Conservation (phyloP, 2,113 vertebrate species). For the Cynocephalus volans region DNA sequence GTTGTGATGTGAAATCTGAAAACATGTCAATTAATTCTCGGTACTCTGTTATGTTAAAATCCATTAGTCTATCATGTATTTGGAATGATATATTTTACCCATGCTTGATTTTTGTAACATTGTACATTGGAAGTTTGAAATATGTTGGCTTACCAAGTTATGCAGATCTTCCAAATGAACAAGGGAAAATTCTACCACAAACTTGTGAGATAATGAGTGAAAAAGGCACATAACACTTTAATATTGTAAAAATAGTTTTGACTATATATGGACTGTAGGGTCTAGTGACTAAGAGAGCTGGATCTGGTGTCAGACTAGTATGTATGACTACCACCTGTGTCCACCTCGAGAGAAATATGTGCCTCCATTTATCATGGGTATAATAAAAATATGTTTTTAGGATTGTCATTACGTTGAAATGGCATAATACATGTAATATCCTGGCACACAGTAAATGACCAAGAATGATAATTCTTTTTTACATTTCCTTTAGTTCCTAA, state of each 20-base stretch:
- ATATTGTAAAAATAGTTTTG: neutral
- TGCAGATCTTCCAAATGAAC: neutral
- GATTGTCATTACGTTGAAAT: neutral
- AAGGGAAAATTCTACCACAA: neutral
- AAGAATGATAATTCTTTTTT: neutral
- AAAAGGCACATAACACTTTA: neutral
- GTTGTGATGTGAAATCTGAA: neutral
- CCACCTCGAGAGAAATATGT: neutral
- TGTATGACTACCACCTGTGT: neutral
- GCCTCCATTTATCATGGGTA: neutral
- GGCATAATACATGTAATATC: neutral
- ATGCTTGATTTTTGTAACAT: neutral
- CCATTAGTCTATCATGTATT: neutral
- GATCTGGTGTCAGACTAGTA: neutral
- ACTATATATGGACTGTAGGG: neutral
- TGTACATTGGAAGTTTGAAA: neutral
- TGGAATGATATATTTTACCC: neutral
- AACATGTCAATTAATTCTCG: neutral
- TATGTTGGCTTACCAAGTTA: neutral
- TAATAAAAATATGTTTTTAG: conserved; percentile 24
- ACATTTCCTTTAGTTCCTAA: neutral
- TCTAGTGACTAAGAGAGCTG: neutral
- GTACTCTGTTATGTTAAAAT: neutral
- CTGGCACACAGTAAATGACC: neutral
- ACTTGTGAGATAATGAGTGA: neutral